Evolutionary conservation across 2,888 invertebrate genomes (phyloP), one percentile per base, ranked within the genome.

Genomic region (Cynaeus angustus): DNA sequence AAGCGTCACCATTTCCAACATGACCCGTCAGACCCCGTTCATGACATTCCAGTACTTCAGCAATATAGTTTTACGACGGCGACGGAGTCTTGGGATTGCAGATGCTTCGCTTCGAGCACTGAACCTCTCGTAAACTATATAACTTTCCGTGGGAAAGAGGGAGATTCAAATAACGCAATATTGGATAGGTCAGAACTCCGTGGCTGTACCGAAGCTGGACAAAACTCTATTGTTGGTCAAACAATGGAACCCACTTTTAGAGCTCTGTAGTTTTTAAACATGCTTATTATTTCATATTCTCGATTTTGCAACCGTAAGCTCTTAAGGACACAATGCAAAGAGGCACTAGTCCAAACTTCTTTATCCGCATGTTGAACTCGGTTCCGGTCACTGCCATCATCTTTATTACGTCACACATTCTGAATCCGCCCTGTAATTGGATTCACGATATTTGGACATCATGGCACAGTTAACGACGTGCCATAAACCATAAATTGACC

Each of bases 31-130:
- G 69, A 69, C 71, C 58, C 71, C 67, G 65, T 65, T 58, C 68
- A 68, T 70, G 69, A 67, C 72, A 74, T 74, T 73, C 73, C 74
- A 43, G 45, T 62, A 52, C 68, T 72, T 66, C 72, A 55, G 61
- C 70, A 74, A 74, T 74, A 74, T 73, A 74, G 66, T 74, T 74
- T 74, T 74, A 74, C 68, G 73, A 68, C 64, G 56, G 66, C 68
- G 73, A 66, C 64, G 56, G 70, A 55, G 55, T 58, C 72, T 38
- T 61, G 67, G 71, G 70, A 71, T 72, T 72, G 72, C 74, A 72
- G 69, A 71, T 72, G 67, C 68, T 71, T 48, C 61, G 62, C 68
- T 68, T 68, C 56, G 56, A 68, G 61, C 37, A 64, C 55, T 41
- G 55, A 66, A 33, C 48, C 48, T 53, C 48, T 61, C 61, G 66